These are phyloP conservation scores for Sylvilagus bachmani DNA, from an alignment of 2,113 vertebrate genomes.

Conservation along the genomic window DNA sequence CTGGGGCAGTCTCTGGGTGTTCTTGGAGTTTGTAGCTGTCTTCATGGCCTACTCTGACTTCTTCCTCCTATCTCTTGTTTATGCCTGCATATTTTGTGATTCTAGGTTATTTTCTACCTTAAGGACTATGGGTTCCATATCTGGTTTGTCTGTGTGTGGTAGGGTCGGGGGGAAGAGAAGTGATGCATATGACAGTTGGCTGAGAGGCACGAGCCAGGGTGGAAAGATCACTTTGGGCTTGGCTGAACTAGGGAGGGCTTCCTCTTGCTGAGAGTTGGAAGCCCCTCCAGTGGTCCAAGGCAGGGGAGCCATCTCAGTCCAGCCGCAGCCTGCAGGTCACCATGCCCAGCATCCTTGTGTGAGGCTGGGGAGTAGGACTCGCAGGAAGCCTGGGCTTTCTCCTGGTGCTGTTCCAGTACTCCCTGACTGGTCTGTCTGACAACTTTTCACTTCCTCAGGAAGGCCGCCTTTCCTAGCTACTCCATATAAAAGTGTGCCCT, in stretches of 20 bases:
- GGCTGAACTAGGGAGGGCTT: not conserved
- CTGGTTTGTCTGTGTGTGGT: not conserved
- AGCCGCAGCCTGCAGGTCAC: not conserved
- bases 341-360: not conserved
- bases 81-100: not conserved
- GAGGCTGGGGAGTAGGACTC: not conserved
- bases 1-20: not conserved
- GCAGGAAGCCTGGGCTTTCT: not conserved
- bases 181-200: not conserved
- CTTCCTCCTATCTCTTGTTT: not conserved
- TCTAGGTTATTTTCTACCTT: not conserved
- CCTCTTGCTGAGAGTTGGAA: not conserved
- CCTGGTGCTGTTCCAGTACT: not conserved
- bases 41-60: not conserved
- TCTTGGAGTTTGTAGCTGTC: not conserved
- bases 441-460: constrained; percentile 13
- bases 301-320: not conserved
- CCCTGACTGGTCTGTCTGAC: not conserved
- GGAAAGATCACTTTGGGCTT: not conserved
- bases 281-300: not conserved
- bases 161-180: not conserved
- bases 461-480: not conserved
- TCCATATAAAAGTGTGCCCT: not conserved
- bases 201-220: not conserved
- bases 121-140: not conserved